Percentiles rank a stretch among this genome's conserved stretches.
Evolutionary conservation across 2,113 vertebrate genomes (phyloP).

Genomic region (Struthio camelus): DNA sequence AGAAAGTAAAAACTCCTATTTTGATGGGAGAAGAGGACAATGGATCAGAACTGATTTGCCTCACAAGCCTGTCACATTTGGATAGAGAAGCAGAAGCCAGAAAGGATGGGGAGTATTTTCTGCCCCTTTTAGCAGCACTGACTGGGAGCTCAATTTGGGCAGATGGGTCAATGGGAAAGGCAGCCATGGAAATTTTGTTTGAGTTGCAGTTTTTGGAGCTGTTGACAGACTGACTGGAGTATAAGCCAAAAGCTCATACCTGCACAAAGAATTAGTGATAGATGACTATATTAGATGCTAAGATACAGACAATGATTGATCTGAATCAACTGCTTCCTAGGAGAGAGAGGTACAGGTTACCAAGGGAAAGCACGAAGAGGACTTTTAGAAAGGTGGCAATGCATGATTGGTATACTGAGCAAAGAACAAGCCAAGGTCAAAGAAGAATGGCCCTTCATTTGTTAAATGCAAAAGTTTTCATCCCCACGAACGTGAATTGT

Average conservation of each 20-base stretch:
- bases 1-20: background rate
- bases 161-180: accelerated
- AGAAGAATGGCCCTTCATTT: background rate
- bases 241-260: background rate
- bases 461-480: background rate
- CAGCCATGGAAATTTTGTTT: background rate
- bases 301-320: background rate
- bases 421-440: background rate
- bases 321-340: background rate
- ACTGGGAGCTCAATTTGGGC: background rate
- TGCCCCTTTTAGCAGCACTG: background rate
- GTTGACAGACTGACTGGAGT: background rate
- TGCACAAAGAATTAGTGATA: background rate
- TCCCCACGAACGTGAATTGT: background rate
- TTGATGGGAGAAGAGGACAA: background rate
- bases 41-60: background rate
- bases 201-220: background rate
- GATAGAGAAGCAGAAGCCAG: background rate
- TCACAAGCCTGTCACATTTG: background rate
- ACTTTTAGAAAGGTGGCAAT: background rate
- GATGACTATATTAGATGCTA: background rate
- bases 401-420: accelerated
- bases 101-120: background rate
- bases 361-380: background rate
- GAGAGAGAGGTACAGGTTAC: background rate